Evolutionary conservation across 1,140 invertebrate species (phyloP).

Genomic region (Aphidius gifuensis): DNA sequence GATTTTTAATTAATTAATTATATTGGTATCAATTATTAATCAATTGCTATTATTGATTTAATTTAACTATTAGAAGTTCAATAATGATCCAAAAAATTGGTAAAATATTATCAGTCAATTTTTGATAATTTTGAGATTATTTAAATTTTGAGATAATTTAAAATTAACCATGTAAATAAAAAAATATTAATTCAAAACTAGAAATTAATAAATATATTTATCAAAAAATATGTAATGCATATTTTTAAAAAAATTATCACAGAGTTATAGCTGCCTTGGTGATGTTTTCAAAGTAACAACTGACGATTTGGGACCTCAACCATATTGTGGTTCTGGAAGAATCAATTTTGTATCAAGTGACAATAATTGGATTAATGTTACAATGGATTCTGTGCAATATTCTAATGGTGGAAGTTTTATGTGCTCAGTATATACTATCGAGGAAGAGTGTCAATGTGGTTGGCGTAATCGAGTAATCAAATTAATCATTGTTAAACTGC

Average conservation of each 20-base stretch:
- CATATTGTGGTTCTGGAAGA: slow-evolving; percentile 57
- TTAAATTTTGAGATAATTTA: too few species aligned
- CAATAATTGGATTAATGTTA: slow-evolving; percentile 47
- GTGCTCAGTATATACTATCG: slow-evolving; percentile 45
- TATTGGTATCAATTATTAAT: too few species aligned
- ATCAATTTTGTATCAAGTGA: slow-evolving; percentile 49
- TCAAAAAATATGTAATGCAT: too few species aligned
- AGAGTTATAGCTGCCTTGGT: slow-evolving; percentile 39
- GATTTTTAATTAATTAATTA: too few species aligned
- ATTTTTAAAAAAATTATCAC: neutral
- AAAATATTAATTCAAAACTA: too few species aligned
- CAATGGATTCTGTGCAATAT: slow-evolving; percentile 36
- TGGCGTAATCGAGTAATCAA: slow-evolving; percentile 55
- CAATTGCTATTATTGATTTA: too few species aligned
- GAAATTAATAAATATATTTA: too few species aligned
- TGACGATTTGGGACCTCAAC: slow-evolving; percentile 28
- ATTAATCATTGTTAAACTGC: neutral
- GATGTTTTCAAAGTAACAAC: slow-evolving; percentile 27
- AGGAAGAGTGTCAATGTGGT: slow-evolving; percentile 55
- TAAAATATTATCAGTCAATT: too few species aligned
- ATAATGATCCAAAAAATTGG: too few species aligned
- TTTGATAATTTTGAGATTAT: too few species aligned
- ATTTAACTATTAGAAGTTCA: too few species aligned
- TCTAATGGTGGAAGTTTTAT: slow-evolving; percentile 54
- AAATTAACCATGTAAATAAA: too few species aligned